phyloP scores from a whole-genome alignment of 2,888 invertebrate genomes.

The Proisotoma minuta region DNA sequence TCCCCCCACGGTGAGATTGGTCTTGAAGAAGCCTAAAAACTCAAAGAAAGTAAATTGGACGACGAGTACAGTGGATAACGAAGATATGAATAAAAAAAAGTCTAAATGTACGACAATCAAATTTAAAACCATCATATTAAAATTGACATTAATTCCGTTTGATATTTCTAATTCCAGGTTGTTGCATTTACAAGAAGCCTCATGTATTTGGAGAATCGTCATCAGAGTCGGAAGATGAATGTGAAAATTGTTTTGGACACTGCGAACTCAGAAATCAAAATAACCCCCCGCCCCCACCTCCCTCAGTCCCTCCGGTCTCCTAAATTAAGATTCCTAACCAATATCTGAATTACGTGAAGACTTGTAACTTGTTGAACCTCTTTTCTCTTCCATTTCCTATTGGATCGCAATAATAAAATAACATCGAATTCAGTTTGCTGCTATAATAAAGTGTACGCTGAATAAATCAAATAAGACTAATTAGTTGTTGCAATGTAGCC shows the following conservation, averaged over 20 bases:
- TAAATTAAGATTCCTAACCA: slow-evolving; percentile 1
- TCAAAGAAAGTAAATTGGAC: slow-evolving; percentile 83
- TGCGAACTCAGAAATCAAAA: slow-evolving; percentile 59
- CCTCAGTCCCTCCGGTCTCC: slow-evolving; percentile 30
- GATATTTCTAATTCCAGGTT: slow-evolving; percentile 59
- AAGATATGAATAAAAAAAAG: slow-evolving; percentile 89
- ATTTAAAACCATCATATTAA: not conserved
- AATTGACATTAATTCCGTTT: not conserved
- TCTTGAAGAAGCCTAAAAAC: slow-evolving; percentile 64
- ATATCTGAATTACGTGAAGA: too few relatives aligned
- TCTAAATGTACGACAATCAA: slow-evolving; percentile 75
- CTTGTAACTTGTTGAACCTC: too few relatives aligned
- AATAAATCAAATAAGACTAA: too few relatives aligned
- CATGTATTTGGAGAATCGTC: slow-evolving; percentile 82
- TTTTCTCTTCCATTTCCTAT: too few relatives aligned
- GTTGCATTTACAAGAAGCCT: slow-evolving; percentile 92
- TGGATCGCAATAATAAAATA: too few relatives aligned
- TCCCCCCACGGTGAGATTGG: slow-evolving; percentile 59
- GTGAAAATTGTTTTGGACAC: slow-evolving; percentile 81
- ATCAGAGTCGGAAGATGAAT: slow-evolving; percentile 69
- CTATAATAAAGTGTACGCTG: too few relatives aligned
- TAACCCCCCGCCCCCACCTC: slow-evolving; percentile 30
- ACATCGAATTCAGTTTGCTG: too few relatives aligned
- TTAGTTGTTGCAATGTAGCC: too few relatives aligned
- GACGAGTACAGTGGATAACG: slow-evolving; percentile 88